Evolutionary conservation across 2,113 vertebrate genomes (phyloP).

Genomic region (Paradisaea rubra): DNA sequence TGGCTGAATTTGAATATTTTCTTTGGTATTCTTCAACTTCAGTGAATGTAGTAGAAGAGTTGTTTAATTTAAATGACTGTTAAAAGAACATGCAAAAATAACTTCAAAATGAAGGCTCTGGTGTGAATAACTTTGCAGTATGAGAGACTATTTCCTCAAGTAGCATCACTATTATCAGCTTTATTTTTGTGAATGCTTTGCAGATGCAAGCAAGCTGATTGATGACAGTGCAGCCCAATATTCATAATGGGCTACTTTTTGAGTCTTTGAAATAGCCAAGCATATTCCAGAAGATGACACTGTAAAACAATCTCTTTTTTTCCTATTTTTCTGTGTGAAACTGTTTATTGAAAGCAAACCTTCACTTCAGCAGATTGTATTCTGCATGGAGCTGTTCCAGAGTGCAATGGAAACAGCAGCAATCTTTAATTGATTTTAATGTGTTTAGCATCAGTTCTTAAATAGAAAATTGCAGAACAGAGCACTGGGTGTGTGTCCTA

Average conservation of each 20-base stretch:
- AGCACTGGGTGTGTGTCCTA: not conserved
- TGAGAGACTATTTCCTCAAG: constrained; percentile 37
- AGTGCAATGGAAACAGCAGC: not conserved
- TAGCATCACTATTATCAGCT: constrained; percentile 17
- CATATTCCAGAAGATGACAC: not conserved
- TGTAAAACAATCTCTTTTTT: not conserved
- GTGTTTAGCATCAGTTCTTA: not conserved
- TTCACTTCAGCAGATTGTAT: not conserved
- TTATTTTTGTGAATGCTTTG: constrained; percentile 25
- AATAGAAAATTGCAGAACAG: constrained; percentile 9
- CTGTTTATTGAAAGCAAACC: not conserved
- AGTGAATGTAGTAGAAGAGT: not conserved
- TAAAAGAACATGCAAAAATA: constrained; percentile 21
- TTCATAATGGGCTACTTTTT: not conserved
- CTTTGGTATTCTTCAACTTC: not conserved
- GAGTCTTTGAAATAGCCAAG: not conserved
- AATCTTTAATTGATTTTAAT: constrained; percentile 36
- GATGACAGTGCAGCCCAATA: not conserved
- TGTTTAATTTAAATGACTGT: constrained; percentile 16
- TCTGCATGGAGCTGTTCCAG: not conserved
- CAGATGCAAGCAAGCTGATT: constrained; percentile 6
- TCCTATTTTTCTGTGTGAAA: not conserved
- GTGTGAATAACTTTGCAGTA: constrained; percentile 24
- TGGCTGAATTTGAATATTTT: constrained; percentile 4
- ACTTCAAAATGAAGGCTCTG: constrained; percentile 23